Percentiles rank a stretch among this genome's conserved stretches.
phyloP scores from a whole-genome alignment of 2,888 invertebrate genomes.

The Ophioninae sp. region DNA sequence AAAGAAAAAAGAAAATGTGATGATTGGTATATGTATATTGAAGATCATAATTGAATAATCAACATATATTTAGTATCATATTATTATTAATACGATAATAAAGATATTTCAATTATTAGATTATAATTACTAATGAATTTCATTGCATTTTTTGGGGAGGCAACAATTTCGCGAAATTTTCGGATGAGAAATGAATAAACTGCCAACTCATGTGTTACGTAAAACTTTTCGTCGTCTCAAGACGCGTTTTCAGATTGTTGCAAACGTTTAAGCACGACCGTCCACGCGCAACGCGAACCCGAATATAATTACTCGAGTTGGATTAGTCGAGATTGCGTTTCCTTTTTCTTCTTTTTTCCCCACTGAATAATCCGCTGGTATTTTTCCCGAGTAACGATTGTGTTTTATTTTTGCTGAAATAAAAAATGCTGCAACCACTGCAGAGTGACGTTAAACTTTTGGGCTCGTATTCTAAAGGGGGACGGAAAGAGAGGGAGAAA shows the following conservation, averaged over 20 bases:
- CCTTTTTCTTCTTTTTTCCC: background rate
- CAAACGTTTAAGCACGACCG: slow-evolving; percentile 20
- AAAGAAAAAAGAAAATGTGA: too few species aligned
- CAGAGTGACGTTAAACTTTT: slow-evolving; percentile 8
- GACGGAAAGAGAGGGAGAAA: background rate
- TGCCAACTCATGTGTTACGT: slow-evolving; percentile 19
- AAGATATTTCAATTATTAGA: too few species aligned
- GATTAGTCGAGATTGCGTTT: slow-evolving; percentile 1
- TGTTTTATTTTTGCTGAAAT: background rate
- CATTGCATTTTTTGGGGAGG: background rate
- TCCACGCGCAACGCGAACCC: slow-evolving; percentile 2
- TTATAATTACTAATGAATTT: background rate
- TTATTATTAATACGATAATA: too few species aligned
- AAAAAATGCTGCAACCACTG: background rate
- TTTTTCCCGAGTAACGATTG: background rate
- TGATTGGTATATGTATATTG: too few species aligned
- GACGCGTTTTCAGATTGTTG: slow-evolving; percentile 1
- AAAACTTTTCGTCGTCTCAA: slow-evolving; percentile 34
- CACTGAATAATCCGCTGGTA: background rate
- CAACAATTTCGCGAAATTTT: slow-evolving; percentile 31
- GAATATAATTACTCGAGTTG: slow-evolving; percentile 1
- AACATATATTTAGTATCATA: too few species aligned
- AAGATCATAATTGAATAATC: background rate
- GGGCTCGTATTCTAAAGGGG: background rate
- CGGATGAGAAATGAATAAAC: slow-evolving; percentile 27